phyloP scores from a whole-genome alignment of 2,797 vertebrate species.

The Oryzias dopingdopingensis region DNA sequence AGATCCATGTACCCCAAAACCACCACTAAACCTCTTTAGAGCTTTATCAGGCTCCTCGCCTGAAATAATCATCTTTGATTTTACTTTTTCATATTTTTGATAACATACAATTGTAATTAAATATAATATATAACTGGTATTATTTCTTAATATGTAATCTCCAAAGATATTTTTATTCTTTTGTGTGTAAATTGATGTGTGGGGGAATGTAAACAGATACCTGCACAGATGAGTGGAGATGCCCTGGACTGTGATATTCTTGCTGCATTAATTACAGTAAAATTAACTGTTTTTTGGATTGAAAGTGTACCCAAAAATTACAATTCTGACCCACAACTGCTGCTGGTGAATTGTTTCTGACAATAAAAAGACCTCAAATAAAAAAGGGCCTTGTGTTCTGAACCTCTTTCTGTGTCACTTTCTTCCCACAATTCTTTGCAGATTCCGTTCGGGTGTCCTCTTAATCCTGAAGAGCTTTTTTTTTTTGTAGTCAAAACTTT shows the following conservation, averaged over 20 bases:
- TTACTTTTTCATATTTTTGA: constrained; percentile 44
- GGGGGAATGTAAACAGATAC: too few relatives aligned
- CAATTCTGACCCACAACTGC: constrained; percentile 6
- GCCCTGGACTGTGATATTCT: constrained; percentile 14
- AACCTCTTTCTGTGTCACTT: constrained; percentile 23
- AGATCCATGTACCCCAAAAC: constrained; percentile 38
- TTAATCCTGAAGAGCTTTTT: too few relatives aligned
- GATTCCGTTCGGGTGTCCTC: too few relatives aligned
- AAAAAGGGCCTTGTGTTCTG: constrained; percentile 25
- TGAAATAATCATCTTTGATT: constrained; percentile 40
- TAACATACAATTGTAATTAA: constrained; percentile 3
- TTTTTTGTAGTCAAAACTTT: too few relatives aligned
- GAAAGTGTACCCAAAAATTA: constrained; percentile 1
- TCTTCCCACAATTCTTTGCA: neutral
- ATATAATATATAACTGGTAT: too few relatives aligned
- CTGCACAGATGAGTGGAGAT: neutral
- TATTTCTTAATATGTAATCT: too few relatives aligned
- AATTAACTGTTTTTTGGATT: neutral
- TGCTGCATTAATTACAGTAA: constrained; percentile 27
- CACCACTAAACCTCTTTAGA: constrained; percentile 48
- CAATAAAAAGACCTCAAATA: constrained; percentile 34
- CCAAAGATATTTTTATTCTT: too few relatives aligned
- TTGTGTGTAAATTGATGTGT: too few relatives aligned
- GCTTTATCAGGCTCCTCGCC: constrained; percentile 17
- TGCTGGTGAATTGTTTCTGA: constrained; percentile 31